Conservation (phyloP, 2,113 vertebrate species). For the Oenanthe melanoleuca region DNA sequence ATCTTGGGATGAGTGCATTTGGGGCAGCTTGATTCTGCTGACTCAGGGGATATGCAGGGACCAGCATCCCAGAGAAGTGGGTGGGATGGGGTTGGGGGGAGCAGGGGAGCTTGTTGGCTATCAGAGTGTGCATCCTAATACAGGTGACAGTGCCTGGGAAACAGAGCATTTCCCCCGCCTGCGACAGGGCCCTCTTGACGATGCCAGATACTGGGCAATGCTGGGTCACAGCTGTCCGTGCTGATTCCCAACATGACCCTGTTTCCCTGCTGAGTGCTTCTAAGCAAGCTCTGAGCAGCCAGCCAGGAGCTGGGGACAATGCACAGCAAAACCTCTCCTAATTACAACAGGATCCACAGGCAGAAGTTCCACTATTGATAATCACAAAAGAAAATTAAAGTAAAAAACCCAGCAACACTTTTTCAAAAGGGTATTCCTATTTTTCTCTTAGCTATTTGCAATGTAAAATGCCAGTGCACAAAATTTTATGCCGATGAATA, state of each 20-base stretch:
- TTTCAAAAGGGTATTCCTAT: not conserved
- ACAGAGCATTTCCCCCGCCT: not conserved
- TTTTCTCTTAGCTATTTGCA: not conserved
- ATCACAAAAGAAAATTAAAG: conserved; percentile 1
- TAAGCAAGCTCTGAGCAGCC: not conserved
- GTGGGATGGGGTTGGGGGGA: not conserved
- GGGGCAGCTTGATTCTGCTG: not conserved
- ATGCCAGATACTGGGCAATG: not conserved
- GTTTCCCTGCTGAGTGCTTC: conserved; percentile 28
- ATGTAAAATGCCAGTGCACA: not conserved
- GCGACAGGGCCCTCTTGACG: fast-evolving
- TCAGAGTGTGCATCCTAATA: not conserved
- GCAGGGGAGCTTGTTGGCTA: not conserved
- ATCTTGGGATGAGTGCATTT: not conserved
- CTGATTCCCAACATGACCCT: conserved; percentile 22
- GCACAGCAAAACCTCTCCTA: not conserved
- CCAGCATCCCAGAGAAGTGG: not conserved
- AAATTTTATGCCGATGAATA: not conserved
- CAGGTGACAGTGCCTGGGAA: not conserved
- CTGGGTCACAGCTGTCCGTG: not conserved
- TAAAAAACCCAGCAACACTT: not conserved
- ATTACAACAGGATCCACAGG: not conserved
- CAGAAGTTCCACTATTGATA: not conserved
- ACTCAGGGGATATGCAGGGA: not conserved
- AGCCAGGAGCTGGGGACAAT: conserved; percentile 11